These are phyloP conservation scores for Rambutsinella grinnellia DNA, from an alignment of 2,888 invertebrate genomes.

Conservation along the genomic window DNA sequence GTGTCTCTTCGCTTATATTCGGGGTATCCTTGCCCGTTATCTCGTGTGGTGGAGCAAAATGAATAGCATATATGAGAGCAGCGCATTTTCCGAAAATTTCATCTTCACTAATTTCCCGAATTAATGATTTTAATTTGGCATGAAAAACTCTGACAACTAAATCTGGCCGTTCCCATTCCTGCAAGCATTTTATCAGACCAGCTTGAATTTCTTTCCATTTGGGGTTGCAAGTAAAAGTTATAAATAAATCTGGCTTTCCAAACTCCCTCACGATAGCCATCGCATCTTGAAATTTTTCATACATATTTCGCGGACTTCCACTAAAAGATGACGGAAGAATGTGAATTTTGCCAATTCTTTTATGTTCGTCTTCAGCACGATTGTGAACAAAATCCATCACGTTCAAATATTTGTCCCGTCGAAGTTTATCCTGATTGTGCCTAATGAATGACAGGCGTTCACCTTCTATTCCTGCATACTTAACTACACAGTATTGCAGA, in stretches of 20 bases:
- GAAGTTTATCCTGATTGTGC: slow-evolving; percentile 65
- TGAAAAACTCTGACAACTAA: slow-evolving; percentile 65
- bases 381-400: slow-evolving; percentile 51
- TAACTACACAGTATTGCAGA: slow-evolving; percentile 67
- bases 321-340: slow-evolving; percentile 68
- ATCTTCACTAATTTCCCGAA: slow-evolving; percentile 60
- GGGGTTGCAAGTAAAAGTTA: slow-evolving; percentile 70
- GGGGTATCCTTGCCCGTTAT: slow-evolving; percentile 1
- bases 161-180: slow-evolving; percentile 62
- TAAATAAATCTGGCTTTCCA: slow-evolving; percentile 70
- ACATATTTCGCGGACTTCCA: slow-evolving; percentile 68
- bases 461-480: slow-evolving; percentile 66
- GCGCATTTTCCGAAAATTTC: slow-evolving; percentile 64
- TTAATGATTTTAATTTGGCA: slow-evolving; percentile 62
- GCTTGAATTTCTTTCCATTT: slow-evolving; percentile 68
- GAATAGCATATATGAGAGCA: slow-evolving; percentile 59
- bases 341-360: slow-evolving; percentile 5
- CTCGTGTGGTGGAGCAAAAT: slow-evolving; percentile 51
- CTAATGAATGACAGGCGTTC: slow-evolving; percentile 64
- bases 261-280: slow-evolving; percentile 69
- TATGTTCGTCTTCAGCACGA: background rate
- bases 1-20: slow-evolving; percentile 6
- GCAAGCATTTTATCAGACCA: slow-evolving; percentile 54
- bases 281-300: slow-evolving; percentile 69
- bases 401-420: slow-evolving; percentile 63